A percentile compares a stretch with the other conserved stretches of the same genome.
phyloP scores from a whole-genome alignment of 2,888 invertebrate species.

The Chymomyza procnemis region DNA sequence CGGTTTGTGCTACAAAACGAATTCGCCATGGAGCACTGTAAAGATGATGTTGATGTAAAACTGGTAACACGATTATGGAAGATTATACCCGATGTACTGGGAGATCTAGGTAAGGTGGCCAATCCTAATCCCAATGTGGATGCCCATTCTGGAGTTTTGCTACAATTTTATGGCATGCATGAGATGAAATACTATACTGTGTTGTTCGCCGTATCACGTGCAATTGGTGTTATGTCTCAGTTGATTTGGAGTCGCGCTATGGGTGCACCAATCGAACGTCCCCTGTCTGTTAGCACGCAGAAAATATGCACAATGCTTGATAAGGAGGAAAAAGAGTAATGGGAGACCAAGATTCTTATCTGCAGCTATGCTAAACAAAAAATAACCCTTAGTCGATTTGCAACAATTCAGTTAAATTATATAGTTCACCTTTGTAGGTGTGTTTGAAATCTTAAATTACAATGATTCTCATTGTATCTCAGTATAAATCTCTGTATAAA shows the following conservation, averaged over 20 bases:
- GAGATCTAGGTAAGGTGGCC: constrained; percentile 88
- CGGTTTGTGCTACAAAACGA: constrained; percentile 87
- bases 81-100: constrained; percentile 86
- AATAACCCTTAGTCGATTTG: too few species aligned
- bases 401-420: too few species aligned
- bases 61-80: constrained; percentile 87
- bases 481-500: too few species aligned
- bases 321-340: too few species aligned
- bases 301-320: background rate
- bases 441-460: too few species aligned
- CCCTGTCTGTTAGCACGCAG: background rate
- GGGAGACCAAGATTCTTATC: too few species aligned
- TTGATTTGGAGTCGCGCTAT: constrained; percentile 88
- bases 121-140: constrained; percentile 95
- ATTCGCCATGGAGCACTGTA: constrained; percentile 88
- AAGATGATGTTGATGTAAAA: constrained; percentile 86
- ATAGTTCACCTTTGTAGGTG: too few species aligned
- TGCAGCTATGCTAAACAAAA: too few species aligned
- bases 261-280: constrained; percentile 86
- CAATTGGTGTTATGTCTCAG: constrained; percentile 87
- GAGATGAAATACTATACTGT: constrained; percentile 93
- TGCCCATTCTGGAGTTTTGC: constrained; percentile 89
- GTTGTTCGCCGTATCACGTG: constrained; percentile 89
- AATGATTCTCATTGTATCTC: too few species aligned
- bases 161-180: constrained; percentile 88